Percentiles rank a stretch among this genome's conserved stretches.
Conservation (phyloP, 2,888 invertebrate genomes). For the Plagodis dolabraria region DNA sequence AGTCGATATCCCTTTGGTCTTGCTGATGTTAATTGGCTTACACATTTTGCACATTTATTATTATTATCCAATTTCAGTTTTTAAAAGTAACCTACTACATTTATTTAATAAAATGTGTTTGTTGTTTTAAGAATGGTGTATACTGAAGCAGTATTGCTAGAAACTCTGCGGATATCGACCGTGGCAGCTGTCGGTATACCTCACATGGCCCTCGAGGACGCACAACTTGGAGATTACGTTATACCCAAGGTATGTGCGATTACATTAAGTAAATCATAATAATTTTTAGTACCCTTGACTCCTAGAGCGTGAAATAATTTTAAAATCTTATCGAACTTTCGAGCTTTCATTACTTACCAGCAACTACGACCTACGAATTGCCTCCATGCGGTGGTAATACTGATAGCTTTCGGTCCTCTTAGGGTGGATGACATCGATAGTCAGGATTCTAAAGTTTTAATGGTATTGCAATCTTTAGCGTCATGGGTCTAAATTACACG, state of each 20-base stretch:
- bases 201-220: conserved; percentile 89
- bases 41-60: no score
- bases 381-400: no score
- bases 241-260: conserved; percentile 88
- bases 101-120: background rate
- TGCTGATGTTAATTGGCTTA: no score
- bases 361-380: no score
- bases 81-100: background rate
- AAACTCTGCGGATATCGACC: conserved; percentile 90
- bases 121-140: conserved; percentile 87
- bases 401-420: no score
- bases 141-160: conserved; percentile 90
- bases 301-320: background rate
- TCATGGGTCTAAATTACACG: no score
- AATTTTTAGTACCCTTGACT: no score
- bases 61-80: background rate
- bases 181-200: conserved; percentile 92
- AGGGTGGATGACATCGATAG: no score
- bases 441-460: no score
- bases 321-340: background rate
- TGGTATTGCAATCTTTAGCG: no score
- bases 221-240: conserved; percentile 87
- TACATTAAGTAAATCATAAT: background rate
- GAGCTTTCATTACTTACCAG: no score
- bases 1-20: no score